These are phyloP conservation scores for Zosterops pallidus DNA, from an alignment of 2,113 vertebrate species.

Conservation along the genomic window DNA sequence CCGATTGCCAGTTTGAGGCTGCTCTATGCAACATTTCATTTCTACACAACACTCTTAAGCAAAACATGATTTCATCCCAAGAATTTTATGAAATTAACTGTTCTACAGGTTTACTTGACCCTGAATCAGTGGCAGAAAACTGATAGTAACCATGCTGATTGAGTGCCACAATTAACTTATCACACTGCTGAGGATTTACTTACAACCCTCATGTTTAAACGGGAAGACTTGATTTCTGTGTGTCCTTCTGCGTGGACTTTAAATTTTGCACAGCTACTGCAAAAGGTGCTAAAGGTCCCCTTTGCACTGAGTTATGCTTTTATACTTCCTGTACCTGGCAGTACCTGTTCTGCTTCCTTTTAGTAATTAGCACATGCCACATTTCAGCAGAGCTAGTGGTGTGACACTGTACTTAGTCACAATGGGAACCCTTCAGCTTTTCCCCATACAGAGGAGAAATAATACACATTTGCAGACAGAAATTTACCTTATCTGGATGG, in stretches of 20 bases:
- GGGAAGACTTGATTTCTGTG: not conserved
- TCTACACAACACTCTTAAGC: not conserved
- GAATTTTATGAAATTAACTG: not conserved
- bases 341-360: not conserved
- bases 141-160: not conserved
- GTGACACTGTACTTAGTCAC: not conserved
- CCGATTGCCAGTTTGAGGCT: not conserved
- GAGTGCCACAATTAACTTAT: not conserved
- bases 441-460: not conserved
- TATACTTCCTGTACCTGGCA: not conserved
- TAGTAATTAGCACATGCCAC: not conserved
- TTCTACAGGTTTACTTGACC: not conserved
- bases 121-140: not conserved
- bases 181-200: not conserved
- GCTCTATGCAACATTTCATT: not conserved
- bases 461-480: not conserved
- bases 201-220: not conserved
- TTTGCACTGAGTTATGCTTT: not conserved
- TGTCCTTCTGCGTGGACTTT: not conserved
- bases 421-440: not conserved
- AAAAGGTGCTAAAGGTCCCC: not conserved
- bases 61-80: not conserved
- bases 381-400: not conserved
- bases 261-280: not conserved
- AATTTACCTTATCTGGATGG: not conserved